Base-by-base conservation (phyloP, 1,140 invertebrate species). In the Lordiphosa mommai region DNA sequence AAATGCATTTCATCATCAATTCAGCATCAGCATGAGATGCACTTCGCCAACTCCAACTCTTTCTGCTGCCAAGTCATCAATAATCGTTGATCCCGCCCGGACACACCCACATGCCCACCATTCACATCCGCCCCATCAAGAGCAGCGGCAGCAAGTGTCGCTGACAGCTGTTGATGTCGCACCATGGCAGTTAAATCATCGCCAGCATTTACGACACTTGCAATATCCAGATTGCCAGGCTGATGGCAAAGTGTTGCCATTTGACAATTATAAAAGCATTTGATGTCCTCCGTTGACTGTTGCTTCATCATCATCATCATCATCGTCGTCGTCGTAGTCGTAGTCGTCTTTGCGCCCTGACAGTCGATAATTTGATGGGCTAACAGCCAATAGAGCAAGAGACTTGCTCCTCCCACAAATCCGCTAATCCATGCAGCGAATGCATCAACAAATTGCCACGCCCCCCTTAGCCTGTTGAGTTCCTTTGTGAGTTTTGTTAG, bases 251-350 rank as follows among this genome's bases (percentile, higher is more conserved):
- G 58, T 76, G 67, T 80, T 59, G 74, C 77, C 72, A 72, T 84
- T 84, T 84, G 77, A 84, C 77, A 84, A 84, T 84, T 84, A 84
- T 84, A 84, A 84, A 84, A 84, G 77, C 77, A 84, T 84, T 84
- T 84, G 76, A 64, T 59, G 70, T 61, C 58, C 53, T 58, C 14
- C 55, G 27, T 13, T 13, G 14, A 52, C 23, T 67, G 52, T 41
- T 52, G 52, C 23, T 30, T 32, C 16, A 37, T 43, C 65, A 36
- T 41, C 43, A 50, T 65, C 17, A 41, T 27, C 43, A 16, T 61
- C 29, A 37, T 50, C 14, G 10, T 61, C 40, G 50, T 13, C 34
- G 47, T 47, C 47, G 56, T 13, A 33, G 30, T 49, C 14, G 58
- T 32, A 9, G 41, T 57, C 10, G 46, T 14, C 50, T 69, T 69